Conservation (phyloP, 2,113 vertebrate species). For the Cyprinodon brontotheroides region DNA sequence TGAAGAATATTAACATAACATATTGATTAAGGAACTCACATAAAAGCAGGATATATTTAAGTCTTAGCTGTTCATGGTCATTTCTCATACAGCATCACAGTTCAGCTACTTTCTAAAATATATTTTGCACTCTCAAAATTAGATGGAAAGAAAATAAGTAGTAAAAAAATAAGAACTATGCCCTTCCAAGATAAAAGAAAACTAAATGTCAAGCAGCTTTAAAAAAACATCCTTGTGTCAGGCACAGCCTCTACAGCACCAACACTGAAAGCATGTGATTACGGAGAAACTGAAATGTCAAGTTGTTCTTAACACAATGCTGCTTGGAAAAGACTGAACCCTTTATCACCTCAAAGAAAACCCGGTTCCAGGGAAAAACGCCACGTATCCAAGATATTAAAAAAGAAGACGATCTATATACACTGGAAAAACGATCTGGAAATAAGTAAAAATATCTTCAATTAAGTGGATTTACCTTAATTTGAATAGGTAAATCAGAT, state of each 20-base stretch:
- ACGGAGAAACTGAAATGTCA: not conserved
- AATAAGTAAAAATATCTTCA: too few relatives aligned
- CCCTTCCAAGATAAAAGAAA: not conserved
- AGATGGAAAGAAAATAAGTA: not conserved
- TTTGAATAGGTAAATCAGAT: too few relatives aligned
- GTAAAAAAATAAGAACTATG: not conserved
- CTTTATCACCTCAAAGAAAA: constrained; percentile 9
- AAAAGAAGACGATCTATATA: constrained; percentile 11
- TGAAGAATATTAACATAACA: too few relatives aligned
- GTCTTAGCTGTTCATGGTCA: too few relatives aligned
- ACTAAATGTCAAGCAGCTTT: not conserved
- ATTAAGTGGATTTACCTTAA: too few relatives aligned
- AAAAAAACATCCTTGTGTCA: constrained; percentile 2
- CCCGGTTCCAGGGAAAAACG: constrained; percentile 1
- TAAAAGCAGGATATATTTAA: too few relatives aligned
- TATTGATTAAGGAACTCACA: too few relatives aligned
- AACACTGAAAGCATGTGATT: constrained; percentile 7
- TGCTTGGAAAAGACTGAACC: constrained; percentile 9
- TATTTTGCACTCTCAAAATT: too few relatives aligned
- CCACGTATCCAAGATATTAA: not conserved
- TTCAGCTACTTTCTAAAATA: too few relatives aligned
- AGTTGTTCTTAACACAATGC: constrained; percentile 17
- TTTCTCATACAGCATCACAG: too few relatives aligned
- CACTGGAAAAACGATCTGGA: too few relatives aligned
- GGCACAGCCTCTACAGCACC: not conserved